These are phyloP conservation scores for Gastrophysa polygoni DNA, from an alignment of 2,888 invertebrate species.

Conservation along the genomic window DNA sequence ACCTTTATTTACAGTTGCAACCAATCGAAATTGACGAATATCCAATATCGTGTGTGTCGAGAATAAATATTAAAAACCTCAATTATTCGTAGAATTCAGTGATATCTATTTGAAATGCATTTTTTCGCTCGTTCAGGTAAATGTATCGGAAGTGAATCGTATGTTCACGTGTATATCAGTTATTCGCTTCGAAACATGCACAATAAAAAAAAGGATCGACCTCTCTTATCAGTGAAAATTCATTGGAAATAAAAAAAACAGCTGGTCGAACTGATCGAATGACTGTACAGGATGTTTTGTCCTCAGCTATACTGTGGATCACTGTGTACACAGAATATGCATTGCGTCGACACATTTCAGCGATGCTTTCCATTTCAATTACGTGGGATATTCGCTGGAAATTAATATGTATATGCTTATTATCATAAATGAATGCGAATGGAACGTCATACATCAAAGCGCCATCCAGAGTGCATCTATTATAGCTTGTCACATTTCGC, in stretches of 20 bases:
- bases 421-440: conserved; percentile 14
- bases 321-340: too few relatives aligned
- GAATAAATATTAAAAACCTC: background rate
- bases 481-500: background rate
- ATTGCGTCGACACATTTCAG: background rate
- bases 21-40: background rate
- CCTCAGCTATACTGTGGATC: too few relatives aligned
- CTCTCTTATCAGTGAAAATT: too few relatives aligned
- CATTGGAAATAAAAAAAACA: too few relatives aligned
- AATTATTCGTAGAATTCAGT: background rate
- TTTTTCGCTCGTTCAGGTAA: too few relatives aligned
- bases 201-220: too few relatives aligned
- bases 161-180: too few relatives aligned
- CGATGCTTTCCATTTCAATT: conserved; percentile 13
- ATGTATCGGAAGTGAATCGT: too few relatives aligned
- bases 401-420: conserved; percentile 14
- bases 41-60: background rate
- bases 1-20: background rate
- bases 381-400: background rate
- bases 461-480: background rate
- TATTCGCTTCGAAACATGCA: too few relatives aligned
- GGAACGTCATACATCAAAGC: conserved; percentile 11
- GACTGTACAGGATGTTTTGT: too few relatives aligned
- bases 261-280: too few relatives aligned
- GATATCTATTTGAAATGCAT: too few relatives aligned